Evolutionary conservation across 2,888 invertebrate genomes (phyloP).

Genomic region (Brachyptera putata): DNA sequence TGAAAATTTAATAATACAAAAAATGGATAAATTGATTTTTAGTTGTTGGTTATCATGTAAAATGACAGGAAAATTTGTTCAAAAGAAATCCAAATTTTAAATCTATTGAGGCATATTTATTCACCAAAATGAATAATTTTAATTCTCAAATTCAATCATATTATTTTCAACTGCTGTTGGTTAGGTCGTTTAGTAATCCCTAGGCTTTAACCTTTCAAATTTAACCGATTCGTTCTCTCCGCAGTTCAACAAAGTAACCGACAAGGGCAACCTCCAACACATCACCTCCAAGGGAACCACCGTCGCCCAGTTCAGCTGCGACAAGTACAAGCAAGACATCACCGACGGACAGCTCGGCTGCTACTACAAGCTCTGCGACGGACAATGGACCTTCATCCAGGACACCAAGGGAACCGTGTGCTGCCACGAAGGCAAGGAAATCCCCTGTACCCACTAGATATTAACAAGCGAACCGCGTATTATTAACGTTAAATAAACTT

Average conservation of each 20-base stretch:
- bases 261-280: conserved; percentile 3
- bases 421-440: not conserved
- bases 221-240: not conserved
- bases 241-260: conserved; percentile 12
- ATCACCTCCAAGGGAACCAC: conserved; percentile 17
- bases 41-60: too few species aligned
- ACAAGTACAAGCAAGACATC: conserved; percentile 6
- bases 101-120: too few species aligned
- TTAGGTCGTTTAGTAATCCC: too few species aligned
- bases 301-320: conserved; percentile 17
- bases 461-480: too few species aligned
- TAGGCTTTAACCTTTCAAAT: not conserved
- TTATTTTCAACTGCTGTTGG: too few species aligned
- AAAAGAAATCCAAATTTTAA: too few species aligned
- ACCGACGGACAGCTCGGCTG: conserved; percentile 13
- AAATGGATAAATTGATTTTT: too few species aligned
- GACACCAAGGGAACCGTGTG: conserved; percentile 17
- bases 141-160: too few species aligned
- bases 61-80: too few species aligned
- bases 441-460: not conserved
- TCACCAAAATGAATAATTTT: too few species aligned
- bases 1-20: too few species aligned
- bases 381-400: not conserved
- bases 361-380: conserved; percentile 20
- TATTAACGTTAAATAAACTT: too few species aligned